Evolutionary conservation across 2,888 invertebrate species (phyloP), one percentile per base, ranked within the genome.

Genomic region (Hypolimnas misippus): DNA sequence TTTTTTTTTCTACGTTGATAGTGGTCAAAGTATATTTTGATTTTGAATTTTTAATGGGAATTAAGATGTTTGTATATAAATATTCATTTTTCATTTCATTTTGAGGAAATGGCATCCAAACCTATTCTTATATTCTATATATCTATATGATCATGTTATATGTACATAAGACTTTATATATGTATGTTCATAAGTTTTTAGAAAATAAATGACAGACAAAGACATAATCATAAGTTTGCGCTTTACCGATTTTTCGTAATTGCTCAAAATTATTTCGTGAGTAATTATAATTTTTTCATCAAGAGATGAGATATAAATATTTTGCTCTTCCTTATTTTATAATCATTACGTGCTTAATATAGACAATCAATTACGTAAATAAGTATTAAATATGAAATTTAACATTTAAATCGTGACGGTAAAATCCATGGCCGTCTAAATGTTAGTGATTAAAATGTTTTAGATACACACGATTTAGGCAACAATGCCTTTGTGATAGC

Each of bases 381-480:
- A 3, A 42, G 17, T 8, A n/a, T 33, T 42, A 44, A 19, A 35
- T 51, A 38, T 10, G 17, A 50, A 50, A 29, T 40, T 42, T 38
- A n/a, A 17, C 51, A 35, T 40, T 6, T 3, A 35, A 10, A 21
- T 61, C 46, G 46, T 57, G 61, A 52, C 10, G 19, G 0, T 40
- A 38, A 38, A 57, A 49, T 51, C 35, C 62, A 65, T 40, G 64
- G 61, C 40, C 59, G 49, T 25, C 2, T 31, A 49, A 54, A 4
- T 49, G 53, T 10, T 14, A 58, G 61, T 54, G 57, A 65, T 65
- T 65, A 64, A 63, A 66, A 49, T 44, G 25, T 62, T 68, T 66
- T 65, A 65, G 65, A 64, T 60, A 63, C 62, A 66, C 68, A 68
- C 65, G 65, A 65, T 58, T 62, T 49, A 17, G 57, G 62, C 60